Base-by-base conservation (phyloP, 1,140 invertebrate species). In the Chlorops oryzae region DNA sequence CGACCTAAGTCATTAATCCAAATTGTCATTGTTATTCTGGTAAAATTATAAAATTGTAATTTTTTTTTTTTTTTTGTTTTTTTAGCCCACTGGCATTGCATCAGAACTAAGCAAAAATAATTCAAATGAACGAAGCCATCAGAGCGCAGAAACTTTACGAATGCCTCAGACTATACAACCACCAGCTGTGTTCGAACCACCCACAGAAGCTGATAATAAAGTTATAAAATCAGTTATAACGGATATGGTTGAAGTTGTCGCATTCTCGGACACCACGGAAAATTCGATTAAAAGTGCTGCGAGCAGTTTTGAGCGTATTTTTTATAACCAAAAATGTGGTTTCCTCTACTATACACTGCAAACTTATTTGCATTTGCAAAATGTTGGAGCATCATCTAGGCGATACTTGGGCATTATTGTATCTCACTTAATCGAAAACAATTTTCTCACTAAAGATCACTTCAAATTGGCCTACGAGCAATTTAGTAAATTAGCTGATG, bases 401-500 rank as follows among this genome's bases (percentile, higher is more conserved):
- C 66, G 63, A 53, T 65, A 70, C 47, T 32, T 68, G 6, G 73
- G 73, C n/a, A 56, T 59, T 38, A 50, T 73, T 24, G 67, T 74
- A 41, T 63, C 56, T 15, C 58, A 68, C 34, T 61, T 77, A 20
- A 60, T 77, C 20, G 54, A 70, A 22, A 52, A 55, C n/a, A 66
- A 66, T 35, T 58, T 59, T 25, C 55, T 77, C 28, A 63, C 70
- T 15, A 45, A 65, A 12, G 65, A 75, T 22, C 64, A 72, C 45
- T 75, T 74, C 52, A 65, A 55, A 47, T 54, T 56, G 27, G 75
- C 79, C 38, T 73, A 81, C 28, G 63, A 65, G 43, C 74, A 82
- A 66, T 73, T 83, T 44, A 66, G 84, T 15, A 68, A 75, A 52
- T 58, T 64, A 51, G 78, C 78, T 7, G 77, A 81, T 40, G 85